Base-by-base conservation (phyloP, 2,797 vertebrate species). In the Dendrocincla fuliginosa region DNA sequence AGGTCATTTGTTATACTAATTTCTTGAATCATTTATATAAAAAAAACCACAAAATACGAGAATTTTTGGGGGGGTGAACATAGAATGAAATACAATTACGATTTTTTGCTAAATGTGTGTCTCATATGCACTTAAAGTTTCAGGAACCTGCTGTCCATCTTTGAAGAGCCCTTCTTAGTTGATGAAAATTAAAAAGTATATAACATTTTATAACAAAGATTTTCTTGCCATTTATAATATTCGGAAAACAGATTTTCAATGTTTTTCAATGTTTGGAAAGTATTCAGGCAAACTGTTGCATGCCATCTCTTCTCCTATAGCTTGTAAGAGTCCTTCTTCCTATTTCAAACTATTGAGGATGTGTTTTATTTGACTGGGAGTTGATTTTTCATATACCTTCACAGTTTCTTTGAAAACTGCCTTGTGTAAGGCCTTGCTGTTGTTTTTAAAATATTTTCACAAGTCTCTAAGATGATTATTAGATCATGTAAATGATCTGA, bases 1-100 rank as follows among this genome's bases (percentile, higher is more conserved):
- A 44, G n/a, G 2, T 53, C 5, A 57, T 64, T 47, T 73, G 39
- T 63, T 52, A 9, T 41, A 56, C 3, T 59, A 71, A 52, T 0
- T 73, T 73, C 10, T 37, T 83, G 8, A 47, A 60, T 44, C 53
- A 52, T 16, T 52, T 59, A 32, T 5, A 56, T 3, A 1, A 39
- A 65, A 69, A 67, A 39, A 39, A 5, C 10, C 35, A 2, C 6
- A 74, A 78, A 65, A 37, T 12, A 63, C 42, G 3, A 30, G 1
- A 56, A 4, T 46, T 4, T 2, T 30, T 22, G 0, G 1, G 0
- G 4, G 2, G 2, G 0, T 3, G 79, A 82, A 87, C 9, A 22
- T 3, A 53, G 7, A 91, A 42, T 4, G 14, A 35, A 71, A 70
- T 20, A 18, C 8, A 53, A 22, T 23, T 44, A n/a, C 0, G 44